Evolutionary conservation across 92 coral and sea anemone genomes (phyloP).

Genomic region (Siderastrea siderea): DNA sequence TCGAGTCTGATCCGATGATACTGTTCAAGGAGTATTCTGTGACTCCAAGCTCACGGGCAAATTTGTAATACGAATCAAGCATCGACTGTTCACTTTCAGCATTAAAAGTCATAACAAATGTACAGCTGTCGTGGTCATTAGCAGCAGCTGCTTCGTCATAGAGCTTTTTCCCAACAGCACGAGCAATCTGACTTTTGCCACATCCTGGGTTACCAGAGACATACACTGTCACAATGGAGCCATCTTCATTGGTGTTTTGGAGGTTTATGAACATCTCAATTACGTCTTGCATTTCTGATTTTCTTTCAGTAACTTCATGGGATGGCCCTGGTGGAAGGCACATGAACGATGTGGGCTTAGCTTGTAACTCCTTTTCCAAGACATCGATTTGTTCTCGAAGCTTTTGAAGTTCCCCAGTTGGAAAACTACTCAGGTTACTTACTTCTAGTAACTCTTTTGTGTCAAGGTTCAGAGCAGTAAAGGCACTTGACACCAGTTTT

Average conservation of each 20-base stretch:
- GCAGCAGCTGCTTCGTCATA: not conserved
- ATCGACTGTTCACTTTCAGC: conserved; percentile 47
- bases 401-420: conserved; percentile 29
- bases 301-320: conserved; percentile 37
- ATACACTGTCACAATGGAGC: conserved; percentile 24
- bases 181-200: conserved; percentile 55
- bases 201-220: conserved; percentile 64
- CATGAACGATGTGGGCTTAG: conserved; percentile 32
- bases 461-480: conserved; percentile 39
- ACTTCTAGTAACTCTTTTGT: conserved; percentile 31
- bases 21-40: conserved; percentile 29
- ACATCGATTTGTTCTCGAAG: conserved; percentile 11
- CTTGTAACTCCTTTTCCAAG: conserved; percentile 42
- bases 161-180: conserved; percentile 18
- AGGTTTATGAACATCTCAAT: conserved; percentile 14
- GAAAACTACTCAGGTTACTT: conserved; percentile 35
- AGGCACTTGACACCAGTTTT: conserved; percentile 33
- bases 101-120: conserved; percentile 61
- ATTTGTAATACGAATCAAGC: conserved; percentile 40
- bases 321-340: conserved; percentile 62
- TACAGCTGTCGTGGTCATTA: not conserved
- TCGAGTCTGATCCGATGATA: conserved; percentile 27
- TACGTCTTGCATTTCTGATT: conserved; percentile 4
- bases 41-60: conserved; percentile 41
- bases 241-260: conserved; percentile 1